Conservation (phyloP, 2,888 invertebrate genomes). For the Zaprionus lineosus region DNA sequence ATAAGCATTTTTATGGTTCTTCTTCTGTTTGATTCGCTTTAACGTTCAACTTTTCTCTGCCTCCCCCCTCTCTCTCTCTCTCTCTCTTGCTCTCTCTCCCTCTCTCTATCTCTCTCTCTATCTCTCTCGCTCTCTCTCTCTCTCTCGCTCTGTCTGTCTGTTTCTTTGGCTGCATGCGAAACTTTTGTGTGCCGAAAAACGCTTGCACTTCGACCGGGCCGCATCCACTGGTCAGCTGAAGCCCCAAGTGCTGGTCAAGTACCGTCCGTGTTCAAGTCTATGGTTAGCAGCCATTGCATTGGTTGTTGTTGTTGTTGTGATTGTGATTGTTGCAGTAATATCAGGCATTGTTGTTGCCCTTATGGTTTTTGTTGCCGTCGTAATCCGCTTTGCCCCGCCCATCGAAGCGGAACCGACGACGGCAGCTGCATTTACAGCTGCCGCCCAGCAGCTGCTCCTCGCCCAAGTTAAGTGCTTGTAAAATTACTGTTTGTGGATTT, state of each 20-base stretch:
- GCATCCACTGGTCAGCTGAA: constrained; percentile 26
- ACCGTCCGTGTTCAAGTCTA: constrained; percentile 36
- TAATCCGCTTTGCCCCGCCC: constrained; percentile 70
- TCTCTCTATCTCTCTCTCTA: constrained; percentile 7
- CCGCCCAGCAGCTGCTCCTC: constrained; percentile 35
- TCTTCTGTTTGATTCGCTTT: constrained; percentile 39
- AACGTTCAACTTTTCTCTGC: constrained; percentile 36
- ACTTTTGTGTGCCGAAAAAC: constrained; percentile 41
- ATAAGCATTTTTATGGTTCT: constrained; percentile 47
- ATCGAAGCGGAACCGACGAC: constrained; percentile 4
- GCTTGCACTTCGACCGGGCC: constrained; percentile 49
- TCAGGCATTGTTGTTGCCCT: neutral
- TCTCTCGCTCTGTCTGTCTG: neutral
- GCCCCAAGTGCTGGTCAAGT: constrained; percentile 63
- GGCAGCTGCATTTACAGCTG: constrained; percentile 4
- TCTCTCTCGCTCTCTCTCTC: neutral
- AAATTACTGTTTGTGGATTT: constrained; percentile 73
- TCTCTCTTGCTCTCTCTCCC: neutral
- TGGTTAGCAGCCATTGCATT: constrained; percentile 16
- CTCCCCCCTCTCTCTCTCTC: neutral
- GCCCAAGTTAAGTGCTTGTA: constrained; percentile 66
- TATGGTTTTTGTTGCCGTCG: constrained; percentile 13
- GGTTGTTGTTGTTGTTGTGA: neutral
- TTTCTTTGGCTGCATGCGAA: constrained; percentile 11
- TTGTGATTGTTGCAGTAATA: constrained; percentile 5